Evolutionary conservation across 1,140 invertebrate species (phyloP).

Genomic region (Apocrypta bakeri): DNA sequence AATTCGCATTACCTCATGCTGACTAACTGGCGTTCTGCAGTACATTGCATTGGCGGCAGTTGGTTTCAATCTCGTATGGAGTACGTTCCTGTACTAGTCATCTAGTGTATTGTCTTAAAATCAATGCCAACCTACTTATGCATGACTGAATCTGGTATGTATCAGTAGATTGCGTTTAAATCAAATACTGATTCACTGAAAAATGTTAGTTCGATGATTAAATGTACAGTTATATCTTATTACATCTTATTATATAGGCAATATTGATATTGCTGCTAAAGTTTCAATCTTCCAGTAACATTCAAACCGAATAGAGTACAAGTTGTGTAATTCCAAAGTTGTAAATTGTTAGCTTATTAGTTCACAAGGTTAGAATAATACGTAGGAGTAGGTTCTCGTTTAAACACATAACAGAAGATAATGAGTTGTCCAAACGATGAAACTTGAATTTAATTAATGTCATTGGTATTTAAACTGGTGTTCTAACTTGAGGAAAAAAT

Average conservation of each 20-base stretch:
- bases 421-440: neutral
- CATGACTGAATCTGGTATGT: too few species aligned
- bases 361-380: neutral
- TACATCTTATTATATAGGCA: neutral
- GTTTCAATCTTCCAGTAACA: neutral
- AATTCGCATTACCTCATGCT: neutral
- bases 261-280: neutral
- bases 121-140: too few species aligned
- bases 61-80: too few species aligned
- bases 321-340: neutral
- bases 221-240: neutral
- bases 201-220: neutral
- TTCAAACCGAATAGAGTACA: neutral
- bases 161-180: neutral
- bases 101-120: neutral
- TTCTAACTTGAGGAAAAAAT: too few species aligned
- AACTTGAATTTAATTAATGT: neutral
- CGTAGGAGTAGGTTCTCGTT: too few species aligned
- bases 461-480: too few species aligned
- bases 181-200: too few species aligned
- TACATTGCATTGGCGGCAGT: neutral
- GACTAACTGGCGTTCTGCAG: neutral
- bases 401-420: neutral
- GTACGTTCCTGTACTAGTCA: neutral
- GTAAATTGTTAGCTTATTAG: neutral